Conservation (phyloP, 2,113 vertebrate genomes). For the Saccopteryx leptura region DNA sequence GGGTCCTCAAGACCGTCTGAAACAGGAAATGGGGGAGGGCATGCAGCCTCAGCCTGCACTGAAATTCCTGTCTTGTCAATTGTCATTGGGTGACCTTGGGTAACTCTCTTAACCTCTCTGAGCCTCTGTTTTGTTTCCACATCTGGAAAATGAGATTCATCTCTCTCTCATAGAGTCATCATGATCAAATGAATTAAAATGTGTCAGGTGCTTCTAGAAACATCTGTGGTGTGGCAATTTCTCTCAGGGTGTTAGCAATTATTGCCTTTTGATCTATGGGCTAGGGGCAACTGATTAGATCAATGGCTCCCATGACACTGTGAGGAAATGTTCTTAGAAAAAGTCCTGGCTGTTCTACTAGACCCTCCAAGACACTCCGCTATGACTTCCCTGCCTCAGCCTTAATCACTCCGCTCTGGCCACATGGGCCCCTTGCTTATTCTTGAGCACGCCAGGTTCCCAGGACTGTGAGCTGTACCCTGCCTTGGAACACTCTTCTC, state of each 20-base stretch:
- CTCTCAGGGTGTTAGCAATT: too few species aligned
- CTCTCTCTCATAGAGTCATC: fast-evolving
- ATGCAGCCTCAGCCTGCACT: fast-evolving
- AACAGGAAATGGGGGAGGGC: fast-evolving
- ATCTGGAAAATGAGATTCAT: background rate
- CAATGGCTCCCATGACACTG: fast-evolving
- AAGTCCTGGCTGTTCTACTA: background rate
- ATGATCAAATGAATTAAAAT: background rate
- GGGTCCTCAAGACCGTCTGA: fast-evolving
- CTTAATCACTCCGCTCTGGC: background rate
- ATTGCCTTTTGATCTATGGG: too few species aligned
- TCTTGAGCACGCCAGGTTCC: background rate
- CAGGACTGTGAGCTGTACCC: background rate
- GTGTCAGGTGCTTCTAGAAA: too few species aligned
- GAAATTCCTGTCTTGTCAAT: fast-evolving
- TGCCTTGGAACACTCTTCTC: fast-evolving
- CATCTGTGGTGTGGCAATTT: fast-evolving
- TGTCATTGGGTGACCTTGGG: background rate
- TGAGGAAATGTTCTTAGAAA: background rate
- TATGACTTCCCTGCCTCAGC: background rate
- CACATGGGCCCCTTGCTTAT: background rate
- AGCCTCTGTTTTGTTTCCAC: background rate
- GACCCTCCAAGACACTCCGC: background rate
- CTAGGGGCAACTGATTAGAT: background rate
- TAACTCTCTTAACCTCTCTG: background rate